phyloP scores from a whole-genome alignment of 2,888 invertebrate genomes.

The Stegophylla sp. region DNA sequence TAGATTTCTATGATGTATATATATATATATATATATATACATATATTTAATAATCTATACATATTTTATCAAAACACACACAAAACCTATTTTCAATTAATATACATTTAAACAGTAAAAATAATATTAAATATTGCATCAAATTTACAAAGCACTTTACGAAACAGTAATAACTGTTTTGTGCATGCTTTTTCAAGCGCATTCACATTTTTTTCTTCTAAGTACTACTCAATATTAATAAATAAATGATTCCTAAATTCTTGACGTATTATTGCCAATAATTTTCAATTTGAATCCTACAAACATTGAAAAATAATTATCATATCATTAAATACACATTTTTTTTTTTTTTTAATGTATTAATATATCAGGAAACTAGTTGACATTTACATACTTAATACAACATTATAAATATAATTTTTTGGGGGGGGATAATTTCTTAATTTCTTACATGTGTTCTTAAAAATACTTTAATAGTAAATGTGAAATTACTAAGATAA shows the following conservation, averaged over 20 bases:
- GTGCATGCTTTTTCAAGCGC: constrained; percentile 13
- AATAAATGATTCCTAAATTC: constrained; percentile 20
- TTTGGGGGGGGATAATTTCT: no score
- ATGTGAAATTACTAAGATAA: constrained; percentile 25
- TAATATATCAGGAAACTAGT: constrained; percentile 44
- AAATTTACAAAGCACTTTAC: constrained; percentile 48
- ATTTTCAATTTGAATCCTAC: constrained; percentile 24
- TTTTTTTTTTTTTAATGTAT: constrained; percentile 1
- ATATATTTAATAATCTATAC: constrained; percentile 30
- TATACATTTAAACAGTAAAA: constrained; percentile 34
- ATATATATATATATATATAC: constrained; percentile 9
- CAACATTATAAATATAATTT: constrained; percentile 18
- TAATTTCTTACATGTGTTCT: no score
- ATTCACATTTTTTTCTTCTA: constrained; percentile 2
- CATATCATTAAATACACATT: not conserved
- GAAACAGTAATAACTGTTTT: constrained; percentile 13
- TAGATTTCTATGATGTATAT: no score
- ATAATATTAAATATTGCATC: constrained; percentile 50
- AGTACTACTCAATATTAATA: constrained; percentile 23
- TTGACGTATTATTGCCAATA: constrained; percentile 30
- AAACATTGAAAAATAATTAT: constrained; percentile 7
- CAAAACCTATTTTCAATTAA: constrained; percentile 25
- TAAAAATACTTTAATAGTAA: constrained; percentile 29
- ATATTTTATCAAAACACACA: constrained; percentile 19
- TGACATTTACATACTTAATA: constrained; percentile 32